These are phyloP conservation scores for Eupithecia tripunctaria DNA, from an alignment of 2,888 invertebrate genomes.

Conservation along the genomic window DNA sequence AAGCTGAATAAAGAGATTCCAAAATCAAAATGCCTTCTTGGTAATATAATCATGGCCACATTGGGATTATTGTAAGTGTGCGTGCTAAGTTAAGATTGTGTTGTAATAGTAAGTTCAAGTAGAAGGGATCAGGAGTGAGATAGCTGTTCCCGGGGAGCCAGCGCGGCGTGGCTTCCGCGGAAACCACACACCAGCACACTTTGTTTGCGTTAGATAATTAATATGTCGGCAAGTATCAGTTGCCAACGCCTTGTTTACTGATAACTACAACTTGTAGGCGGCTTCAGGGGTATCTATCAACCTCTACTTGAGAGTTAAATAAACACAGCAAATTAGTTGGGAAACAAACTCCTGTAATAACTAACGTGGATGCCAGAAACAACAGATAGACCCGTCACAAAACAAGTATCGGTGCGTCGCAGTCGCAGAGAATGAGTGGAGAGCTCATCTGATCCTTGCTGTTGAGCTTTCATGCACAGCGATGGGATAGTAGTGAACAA, in stretches of 20 bases:
- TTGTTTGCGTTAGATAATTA: constrained; percentile 67
- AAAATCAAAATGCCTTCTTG: not conserved
- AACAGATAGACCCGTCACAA: not conserved
- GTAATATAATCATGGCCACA: not conserved
- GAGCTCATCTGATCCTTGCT: too few relatives aligned
- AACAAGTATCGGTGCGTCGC: not conserved
- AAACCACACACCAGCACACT: constrained; percentile 50
- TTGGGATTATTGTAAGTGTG: not conserved
- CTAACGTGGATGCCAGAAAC: constrained; percentile 4
- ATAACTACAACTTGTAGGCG: constrained; percentile 30
- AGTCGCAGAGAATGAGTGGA: constrained; percentile 1
- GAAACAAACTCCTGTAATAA: not conserved
- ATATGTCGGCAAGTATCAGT: constrained; percentile 51
- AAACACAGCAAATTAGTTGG: constrained; percentile 19
- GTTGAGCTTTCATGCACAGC: not conserved
- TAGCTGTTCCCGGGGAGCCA: not conserved
- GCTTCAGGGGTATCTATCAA: constrained; percentile 21
- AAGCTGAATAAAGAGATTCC: not conserved
- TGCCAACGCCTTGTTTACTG: constrained; percentile 33
- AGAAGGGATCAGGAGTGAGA: not conserved
- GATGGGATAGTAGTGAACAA: not conserved
- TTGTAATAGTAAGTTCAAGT: not conserved
- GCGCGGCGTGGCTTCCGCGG: constrained; percentile 18
- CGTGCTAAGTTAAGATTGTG: not conserved
- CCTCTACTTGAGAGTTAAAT: constrained; percentile 15